Percentiles rank a stretch among this genome's conserved stretches.
Conservation (phyloP, 2,113 vertebrate species). For the Ceyx melanurus region DNA sequence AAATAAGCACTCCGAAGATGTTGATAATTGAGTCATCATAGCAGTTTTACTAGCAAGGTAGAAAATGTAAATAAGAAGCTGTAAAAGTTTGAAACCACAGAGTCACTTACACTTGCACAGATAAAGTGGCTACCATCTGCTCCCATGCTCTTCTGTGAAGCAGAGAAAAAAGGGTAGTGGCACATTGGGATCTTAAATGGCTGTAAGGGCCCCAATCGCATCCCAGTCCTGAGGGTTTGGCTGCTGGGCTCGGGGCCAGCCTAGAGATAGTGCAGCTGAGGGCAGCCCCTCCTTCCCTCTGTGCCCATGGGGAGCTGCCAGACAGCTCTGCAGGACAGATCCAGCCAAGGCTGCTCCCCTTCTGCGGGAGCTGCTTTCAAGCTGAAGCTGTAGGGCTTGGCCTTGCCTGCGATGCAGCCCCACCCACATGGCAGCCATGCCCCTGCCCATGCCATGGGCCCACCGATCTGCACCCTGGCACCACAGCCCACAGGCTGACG, state of each 20-base stretch:
- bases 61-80: not conserved
- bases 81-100: not conserved
- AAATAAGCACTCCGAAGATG: not conserved
- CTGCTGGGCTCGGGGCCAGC: not conserved
- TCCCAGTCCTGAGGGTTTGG: not conserved
- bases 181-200: not conserved
- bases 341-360: not conserved
- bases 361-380: not conserved
- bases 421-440: accelerated
- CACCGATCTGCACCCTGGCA: not conserved
- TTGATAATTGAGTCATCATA: accelerated
- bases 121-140: not conserved
- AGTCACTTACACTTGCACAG: not conserved
- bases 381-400: accelerated
- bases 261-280: not conserved
- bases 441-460: accelerated
- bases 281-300: not conserved
- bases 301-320: not conserved
- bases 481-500: accelerated
- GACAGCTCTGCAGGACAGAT: not conserved
- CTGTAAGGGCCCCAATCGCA: not conserved
- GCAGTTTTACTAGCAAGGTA: not conserved
- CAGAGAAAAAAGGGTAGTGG: not conserved
- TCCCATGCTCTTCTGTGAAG: not conserved
- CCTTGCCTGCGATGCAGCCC: not conserved